Percentiles rank a stretch among this genome's conserved stretches.
Evolutionary conservation across 2,888 invertebrate genomes (phyloP).

Genomic region (Pemphredon lugubris): DNA sequence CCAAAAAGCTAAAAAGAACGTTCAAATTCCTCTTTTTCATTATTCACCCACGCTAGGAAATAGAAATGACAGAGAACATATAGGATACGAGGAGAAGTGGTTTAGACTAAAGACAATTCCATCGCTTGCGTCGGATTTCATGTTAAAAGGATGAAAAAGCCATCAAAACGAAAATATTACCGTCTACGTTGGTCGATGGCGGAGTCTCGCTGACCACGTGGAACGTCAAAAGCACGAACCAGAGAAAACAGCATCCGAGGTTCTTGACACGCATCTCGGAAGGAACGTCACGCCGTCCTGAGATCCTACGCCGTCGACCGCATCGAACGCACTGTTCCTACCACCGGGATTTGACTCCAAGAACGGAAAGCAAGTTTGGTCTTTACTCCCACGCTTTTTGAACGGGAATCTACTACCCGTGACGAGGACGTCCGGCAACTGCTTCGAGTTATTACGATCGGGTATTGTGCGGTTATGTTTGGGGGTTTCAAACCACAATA

Average conservation of each 20-base stretch:
- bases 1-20: no score
- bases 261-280: constrained; percentile 32
- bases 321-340: constrained; percentile 28
- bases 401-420: constrained; percentile 48
- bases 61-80: no score
- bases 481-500: no score
- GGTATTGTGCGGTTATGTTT: no score
- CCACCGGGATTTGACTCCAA: constrained; percentile 17
- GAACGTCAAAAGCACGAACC: constrained; percentile 51
- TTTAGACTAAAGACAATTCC: neutral
- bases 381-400: constrained; percentile 51
- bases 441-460: no score
- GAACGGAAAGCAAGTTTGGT: constrained; percentile 30
- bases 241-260: constrained; percentile 50
- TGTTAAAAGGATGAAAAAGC: neutral
- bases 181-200: constrained; percentile 45
- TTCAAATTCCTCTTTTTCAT: no score
- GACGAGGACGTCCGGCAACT: constrained; percentile 30
- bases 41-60: no score
- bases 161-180: constrained; percentile 43
- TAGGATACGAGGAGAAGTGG: neutral
- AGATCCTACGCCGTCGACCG: constrained; percentile 1
- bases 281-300: neutral
- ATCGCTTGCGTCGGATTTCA: no score
- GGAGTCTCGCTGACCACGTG: constrained; percentile 58